Evolutionary conservation across 2,113 vertebrate genomes (phyloP), one percentile per base, ranked within the genome.

Genomic region (Epinephelus moara): DNA sequence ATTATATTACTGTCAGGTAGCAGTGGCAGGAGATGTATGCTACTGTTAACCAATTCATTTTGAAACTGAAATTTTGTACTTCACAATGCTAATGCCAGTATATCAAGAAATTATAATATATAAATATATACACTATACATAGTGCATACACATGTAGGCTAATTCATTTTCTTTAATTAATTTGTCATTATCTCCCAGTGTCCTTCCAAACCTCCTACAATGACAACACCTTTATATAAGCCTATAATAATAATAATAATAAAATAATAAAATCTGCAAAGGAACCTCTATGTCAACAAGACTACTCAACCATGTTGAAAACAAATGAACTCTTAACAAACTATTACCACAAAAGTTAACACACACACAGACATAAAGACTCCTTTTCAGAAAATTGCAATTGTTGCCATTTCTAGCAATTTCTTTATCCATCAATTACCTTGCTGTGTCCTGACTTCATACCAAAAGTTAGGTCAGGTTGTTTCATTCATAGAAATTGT

Each of bases 1-100:
- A 93, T 90, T 89, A 93, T 82, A 91, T 82, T 93, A 86, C 81
- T 86, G 84, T 90, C 89, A 89, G 79, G 72, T 82, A 67, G 75
- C 52, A 61, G 70, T 64, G 76, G 79, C 69, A 80, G 82, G 78
- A 88, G 77, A 88, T 84, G 72, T 91, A 83, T 85, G 80, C 82
- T 62, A 19, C 67, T 47, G 60, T 78, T 82, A 89, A 80, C 76
- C 23, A 47, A 3, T 73, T 86, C 79, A 37, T 52, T 80, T 53
- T 61, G 13, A 75, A 70, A 57, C 25, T 7, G n/a, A 40, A 40
- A 7, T 6, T 45, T 40, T 75, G 6, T 52, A 67, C 33, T 49
- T 66, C 17, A 40, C 37, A 69, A 40, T 50, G 19, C 10, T 30
- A 42, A 13, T 4, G 15, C 8, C 11, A 11, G 17, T 45, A 47